Percentiles rank a stretch among this genome's conserved stretches.
phyloP scores from a whole-genome alignment of 2,888 invertebrate genomes.

The Cyclophora punctaria region DNA sequence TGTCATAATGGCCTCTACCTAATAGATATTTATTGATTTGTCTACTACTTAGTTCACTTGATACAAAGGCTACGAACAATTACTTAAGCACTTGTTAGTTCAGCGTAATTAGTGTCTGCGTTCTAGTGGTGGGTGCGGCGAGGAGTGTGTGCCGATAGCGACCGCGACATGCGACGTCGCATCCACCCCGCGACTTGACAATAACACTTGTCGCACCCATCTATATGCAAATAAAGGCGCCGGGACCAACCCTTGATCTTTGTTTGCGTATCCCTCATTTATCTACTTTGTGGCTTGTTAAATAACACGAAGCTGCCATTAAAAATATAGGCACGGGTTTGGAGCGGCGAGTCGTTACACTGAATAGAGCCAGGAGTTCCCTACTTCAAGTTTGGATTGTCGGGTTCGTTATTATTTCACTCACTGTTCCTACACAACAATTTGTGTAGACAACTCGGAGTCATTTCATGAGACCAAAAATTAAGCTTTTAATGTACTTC shows the following conservation, averaged over 20 bases:
- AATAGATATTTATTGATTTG: too few relatives aligned
- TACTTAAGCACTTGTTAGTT: slow-evolving; percentile 36
- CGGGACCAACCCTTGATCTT: slow-evolving; percentile 49
- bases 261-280: slow-evolving; percentile 60
- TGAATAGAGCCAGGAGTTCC: slow-evolving; percentile 1
- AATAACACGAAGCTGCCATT: slow-evolving; percentile 13
- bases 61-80: slow-evolving; percentile 19
- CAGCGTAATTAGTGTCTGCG: slow-evolving; percentile 40
- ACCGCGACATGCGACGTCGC: slow-evolving; percentile 21
- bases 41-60: too few relatives aligned
- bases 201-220: slow-evolving; percentile 58
- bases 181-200: slow-evolving; percentile 23
- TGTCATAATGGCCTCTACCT: too few relatives aligned
- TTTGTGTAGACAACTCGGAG: too few relatives aligned
- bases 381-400: too few relatives aligned
- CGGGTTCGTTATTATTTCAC: not conserved
- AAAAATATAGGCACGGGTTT: slow-evolving; percentile 9
- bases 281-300: slow-evolving; percentile 45
- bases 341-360: slow-evolving; percentile 13
- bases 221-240: slow-evolving; percentile 63
- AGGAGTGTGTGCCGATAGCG: slow-evolving; percentile 25
- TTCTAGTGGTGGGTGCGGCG: slow-evolving; percentile 19
- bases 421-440: not conserved
- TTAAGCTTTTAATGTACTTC: too few relatives aligned
- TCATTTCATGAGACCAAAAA: too few relatives aligned